phyloP scores from a whole-genome alignment of 2,797 vertebrate species.

The Malacoctenus gilli region DNA sequence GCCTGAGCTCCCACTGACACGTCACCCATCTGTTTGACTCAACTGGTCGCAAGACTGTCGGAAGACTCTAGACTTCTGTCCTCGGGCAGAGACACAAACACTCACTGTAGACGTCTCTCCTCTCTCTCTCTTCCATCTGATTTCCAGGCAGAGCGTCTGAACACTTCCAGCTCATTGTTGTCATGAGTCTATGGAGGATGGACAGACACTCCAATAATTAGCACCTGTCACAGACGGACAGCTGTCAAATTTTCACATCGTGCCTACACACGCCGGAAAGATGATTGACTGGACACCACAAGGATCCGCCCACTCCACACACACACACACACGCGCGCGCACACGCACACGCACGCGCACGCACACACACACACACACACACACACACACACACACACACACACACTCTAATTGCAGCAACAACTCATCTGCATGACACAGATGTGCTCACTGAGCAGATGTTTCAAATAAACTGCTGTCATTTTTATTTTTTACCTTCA shows the following conservation, averaged over 20 bases:
- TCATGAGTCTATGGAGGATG: constrained; percentile 18
- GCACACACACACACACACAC: constrained; percentile 5
- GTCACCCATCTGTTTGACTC: too few species aligned
- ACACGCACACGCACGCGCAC: neutral
- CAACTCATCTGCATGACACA: neutral
- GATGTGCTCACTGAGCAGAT: neutral
- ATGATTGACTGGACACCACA: constrained; percentile 48
- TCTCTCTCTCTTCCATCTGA: constrained; percentile 4
- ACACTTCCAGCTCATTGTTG: constrained; percentile 32
- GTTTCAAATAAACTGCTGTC: too few species aligned
- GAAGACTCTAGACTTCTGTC: too few species aligned
- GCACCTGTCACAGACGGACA: constrained; percentile 63
- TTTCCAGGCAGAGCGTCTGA: constrained; percentile 11
- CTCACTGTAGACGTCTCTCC: neutral
- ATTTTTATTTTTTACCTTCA: too few species aligned
- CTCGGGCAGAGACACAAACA: too few species aligned
- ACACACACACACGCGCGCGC: constrained; percentile 43
- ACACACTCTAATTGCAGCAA: neutral
- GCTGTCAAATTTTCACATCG: constrained; percentile 13
- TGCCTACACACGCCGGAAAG: constrained; percentile 27
- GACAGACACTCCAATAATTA: constrained; percentile 53
- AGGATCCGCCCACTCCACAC: constrained; percentile 41
- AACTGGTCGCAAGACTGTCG: too few species aligned
- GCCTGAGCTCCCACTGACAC: too few species aligned
- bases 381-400: neutral